Evolutionary conservation across 1,140 invertebrate species (phyloP).

Genomic region (Lepidotrigona ventralis): DNA sequence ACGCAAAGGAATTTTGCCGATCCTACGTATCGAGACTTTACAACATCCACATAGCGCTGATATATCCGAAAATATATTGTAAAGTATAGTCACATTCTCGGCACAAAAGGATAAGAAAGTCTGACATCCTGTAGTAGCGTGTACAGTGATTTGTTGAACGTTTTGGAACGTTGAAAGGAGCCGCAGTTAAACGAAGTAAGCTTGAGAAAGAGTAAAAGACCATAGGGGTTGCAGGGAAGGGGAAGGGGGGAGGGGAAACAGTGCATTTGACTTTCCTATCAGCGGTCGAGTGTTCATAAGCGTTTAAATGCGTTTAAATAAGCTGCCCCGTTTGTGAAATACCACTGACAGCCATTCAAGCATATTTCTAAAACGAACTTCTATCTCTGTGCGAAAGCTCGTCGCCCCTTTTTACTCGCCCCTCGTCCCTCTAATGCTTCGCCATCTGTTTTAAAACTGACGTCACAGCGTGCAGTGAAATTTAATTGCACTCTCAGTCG

Average conservation of each 20-base stretch:
- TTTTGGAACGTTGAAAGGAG: slow-evolving; percentile 45
- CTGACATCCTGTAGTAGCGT: slow-evolving; percentile 39
- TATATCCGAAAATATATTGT: background rate
- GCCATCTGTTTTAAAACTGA: slow-evolving; percentile 36
- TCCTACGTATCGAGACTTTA: no score
- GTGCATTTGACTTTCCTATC: slow-evolving; percentile 69
- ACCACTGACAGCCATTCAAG: slow-evolving; percentile 62
- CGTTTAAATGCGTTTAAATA: slow-evolving; percentile 55
- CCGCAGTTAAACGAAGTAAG: slow-evolving; percentile 17
- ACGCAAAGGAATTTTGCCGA: no score
- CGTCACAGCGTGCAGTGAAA: slow-evolving; percentile 13
- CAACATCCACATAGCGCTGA: background rate
- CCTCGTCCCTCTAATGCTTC: background rate
- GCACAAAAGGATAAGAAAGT: slow-evolving; percentile 44
- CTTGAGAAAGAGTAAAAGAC: slow-evolving; percentile 37
- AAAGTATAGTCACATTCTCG: background rate
- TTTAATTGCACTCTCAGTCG: slow-evolving; percentile 30
- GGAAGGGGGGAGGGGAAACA: slow-evolving; percentile 27
- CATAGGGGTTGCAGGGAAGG: slow-evolving; percentile 24
- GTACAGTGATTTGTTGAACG: slow-evolving; percentile 49
- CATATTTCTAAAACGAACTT: slow-evolving; percentile 64
- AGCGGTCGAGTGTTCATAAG: slow-evolving; percentile 61
- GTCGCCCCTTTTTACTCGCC: background rate
- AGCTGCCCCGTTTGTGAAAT: slow-evolving; percentile 64
- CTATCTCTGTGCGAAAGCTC: slow-evolving; percentile 21